These are phyloP conservation scores for Hypomecis punctinalis DNA, from an alignment of 2,888 invertebrate species.

Conservation along the genomic window DNA sequence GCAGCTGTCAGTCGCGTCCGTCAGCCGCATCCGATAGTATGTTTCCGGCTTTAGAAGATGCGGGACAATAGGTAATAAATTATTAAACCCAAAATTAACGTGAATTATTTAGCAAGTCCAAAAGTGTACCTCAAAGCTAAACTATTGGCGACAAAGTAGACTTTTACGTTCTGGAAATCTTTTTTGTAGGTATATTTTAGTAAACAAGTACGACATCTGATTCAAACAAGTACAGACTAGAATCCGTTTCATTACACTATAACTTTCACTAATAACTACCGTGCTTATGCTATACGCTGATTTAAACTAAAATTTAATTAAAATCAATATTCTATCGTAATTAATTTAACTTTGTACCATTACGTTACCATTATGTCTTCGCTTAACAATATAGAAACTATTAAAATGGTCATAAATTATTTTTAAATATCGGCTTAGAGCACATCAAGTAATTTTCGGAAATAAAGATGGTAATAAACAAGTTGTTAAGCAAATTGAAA, in stretches of 20 bases:
- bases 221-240: constrained; percentile 12
- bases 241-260: constrained; percentile 18
- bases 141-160: too few relatives aligned
- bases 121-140: too few relatives aligned
- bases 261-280: constrained; percentile 20
- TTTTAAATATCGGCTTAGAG: constrained; percentile 31
- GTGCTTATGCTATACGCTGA: constrained; percentile 13
- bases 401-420: constrained; percentile 36
- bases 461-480: constrained; percentile 27
- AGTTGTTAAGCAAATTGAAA: constrained; percentile 35
- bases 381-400: constrained; percentile 32
- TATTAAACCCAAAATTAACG: too few relatives aligned
- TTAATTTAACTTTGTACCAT: constrained; percentile 34
- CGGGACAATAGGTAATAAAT: too few relatives aligned
- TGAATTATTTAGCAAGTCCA: too few relatives aligned
- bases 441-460: constrained; percentile 20
- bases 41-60: too few relatives aligned
- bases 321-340: constrained; percentile 38
- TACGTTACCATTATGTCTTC: constrained; percentile 26
- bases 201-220: not conserved
- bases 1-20: too few relatives aligned
- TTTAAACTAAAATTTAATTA: constrained; percentile 38
- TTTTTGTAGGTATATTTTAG: too few relatives aligned
- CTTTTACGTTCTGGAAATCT: too few relatives aligned
- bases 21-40: too few relatives aligned